Evolutionary conservation across 2,888 invertebrate genomes (phyloP).

Genomic region (Oligia latruncula): DNA sequence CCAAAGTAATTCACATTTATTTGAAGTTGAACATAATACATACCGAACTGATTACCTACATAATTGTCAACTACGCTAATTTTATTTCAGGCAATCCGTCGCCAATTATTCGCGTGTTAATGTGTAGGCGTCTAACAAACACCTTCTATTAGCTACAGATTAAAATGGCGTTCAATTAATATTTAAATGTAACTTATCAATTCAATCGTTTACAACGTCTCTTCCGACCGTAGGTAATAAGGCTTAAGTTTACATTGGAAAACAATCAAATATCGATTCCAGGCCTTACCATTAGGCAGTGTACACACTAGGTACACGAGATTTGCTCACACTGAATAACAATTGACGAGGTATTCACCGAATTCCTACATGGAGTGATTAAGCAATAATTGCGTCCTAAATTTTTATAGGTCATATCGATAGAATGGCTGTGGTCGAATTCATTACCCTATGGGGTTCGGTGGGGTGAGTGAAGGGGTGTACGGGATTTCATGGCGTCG

Average conservation of each 20-base stretch:
- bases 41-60: neutral
- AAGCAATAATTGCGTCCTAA: constrained; percentile 82
- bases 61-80: neutral
- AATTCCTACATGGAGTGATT: constrained; percentile 75
- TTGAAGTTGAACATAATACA: neutral
- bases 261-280: constrained; percentile 59
- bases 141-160: constrained; percentile 16
- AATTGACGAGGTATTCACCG: constrained; percentile 60
- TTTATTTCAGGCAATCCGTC: constrained; percentile 12
- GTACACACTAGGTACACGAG: constrained; percentile 47
- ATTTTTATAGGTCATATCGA: constrained; percentile 87
- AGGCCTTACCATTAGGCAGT: constrained; percentile 36
- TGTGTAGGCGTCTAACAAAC: constrained; percentile 1
- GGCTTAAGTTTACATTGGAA: constrained; percentile 62
- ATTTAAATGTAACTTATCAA: constrained; percentile 47
- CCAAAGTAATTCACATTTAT: neutral
- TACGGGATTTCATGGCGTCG: constrained; percentile 85
- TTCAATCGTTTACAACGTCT: constrained; percentile 43
- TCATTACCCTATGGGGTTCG: constrained; percentile 86
- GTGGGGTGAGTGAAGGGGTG: constrained; percentile 70
- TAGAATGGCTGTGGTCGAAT: constrained; percentile 84
- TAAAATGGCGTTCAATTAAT: constrained; percentile 40
- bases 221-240: constrained; percentile 51
- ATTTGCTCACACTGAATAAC: constrained; percentile 58
- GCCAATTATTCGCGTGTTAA: constrained; percentile 4